Conservation (phyloP, 2,888 invertebrate genomes). For the Archips xylosteana region DNA sequence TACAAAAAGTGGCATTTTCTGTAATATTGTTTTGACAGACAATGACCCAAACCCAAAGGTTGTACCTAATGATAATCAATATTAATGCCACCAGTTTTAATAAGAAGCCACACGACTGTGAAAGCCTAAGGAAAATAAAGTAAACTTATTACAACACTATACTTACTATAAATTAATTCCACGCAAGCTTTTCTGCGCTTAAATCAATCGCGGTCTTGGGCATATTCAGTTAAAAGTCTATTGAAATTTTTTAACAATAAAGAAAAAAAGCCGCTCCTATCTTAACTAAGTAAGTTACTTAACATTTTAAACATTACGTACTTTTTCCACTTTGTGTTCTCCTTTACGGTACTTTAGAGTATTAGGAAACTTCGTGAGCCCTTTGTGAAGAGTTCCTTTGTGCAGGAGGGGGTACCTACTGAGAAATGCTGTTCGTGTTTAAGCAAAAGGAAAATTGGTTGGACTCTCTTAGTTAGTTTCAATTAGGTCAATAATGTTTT, state of each 20-base stretch:
- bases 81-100: no score
- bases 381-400: constrained; percentile 39
- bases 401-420: constrained; percentile 22
- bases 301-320: constrained; percentile 41
- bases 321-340: constrained; percentile 43
- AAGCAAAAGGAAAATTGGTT: constrained; percentile 32
- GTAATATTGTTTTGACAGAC: no score
- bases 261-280: constrained; percentile 7
- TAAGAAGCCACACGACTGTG: background rate
- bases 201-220: background rate
- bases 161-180: background rate
- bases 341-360: constrained; percentile 39
- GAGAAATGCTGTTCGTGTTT: constrained; percentile 39
- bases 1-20: no score
- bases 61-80: no score
- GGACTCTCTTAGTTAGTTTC: constrained; percentile 17
- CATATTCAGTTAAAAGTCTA: background rate
- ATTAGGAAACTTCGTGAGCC: constrained; percentile 44
- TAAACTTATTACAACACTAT: background rate
- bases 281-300: constrained; percentile 37
- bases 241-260: constrained; percentile 2
- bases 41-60: no score
- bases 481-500: constrained; percentile 28
- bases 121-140: background rate
- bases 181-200: background rate